phyloP scores from a whole-genome alignment of 1,140 invertebrate species.

The Plutomurus gul region DNA sequence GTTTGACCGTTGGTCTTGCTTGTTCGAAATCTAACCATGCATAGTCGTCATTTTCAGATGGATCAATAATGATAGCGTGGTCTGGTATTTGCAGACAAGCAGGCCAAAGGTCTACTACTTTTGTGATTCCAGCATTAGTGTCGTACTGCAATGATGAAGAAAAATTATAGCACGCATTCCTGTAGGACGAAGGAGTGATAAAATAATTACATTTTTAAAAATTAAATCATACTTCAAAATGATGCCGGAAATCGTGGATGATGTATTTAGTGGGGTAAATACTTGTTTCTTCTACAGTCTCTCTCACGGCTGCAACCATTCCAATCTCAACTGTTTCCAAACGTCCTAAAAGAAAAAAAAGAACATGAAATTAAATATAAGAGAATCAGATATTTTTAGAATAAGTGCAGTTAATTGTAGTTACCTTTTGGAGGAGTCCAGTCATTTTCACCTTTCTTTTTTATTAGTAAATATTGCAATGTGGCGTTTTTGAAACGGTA shows the following conservation, averaged over 20 bases:
- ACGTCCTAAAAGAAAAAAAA: not conserved
- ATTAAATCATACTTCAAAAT: not conserved
- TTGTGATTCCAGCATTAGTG: not conserved
- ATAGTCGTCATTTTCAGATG: not conserved
- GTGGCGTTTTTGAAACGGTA: not conserved
- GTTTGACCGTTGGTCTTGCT: not conserved
- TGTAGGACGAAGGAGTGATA: not conserved
- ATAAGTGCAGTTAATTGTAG: not conserved
- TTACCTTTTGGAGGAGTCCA: constrained; percentile 1
- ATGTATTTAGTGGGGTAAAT: not conserved
- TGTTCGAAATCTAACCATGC: not conserved
- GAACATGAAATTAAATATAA: not conserved
- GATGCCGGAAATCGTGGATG: not conserved
- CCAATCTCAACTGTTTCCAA: not conserved
- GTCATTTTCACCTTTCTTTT: not conserved
- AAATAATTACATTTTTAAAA: not conserved
- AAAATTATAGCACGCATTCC: not conserved
- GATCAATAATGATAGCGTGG: not conserved
- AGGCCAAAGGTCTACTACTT: not conserved
- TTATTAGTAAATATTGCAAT: not conserved
- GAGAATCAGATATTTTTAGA: not conserved
- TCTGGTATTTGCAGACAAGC: not conserved
- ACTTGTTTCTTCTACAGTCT: not conserved
- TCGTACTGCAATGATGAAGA: not conserved
- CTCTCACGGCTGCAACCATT: not conserved